Evolutionary conservation across 1,140 invertebrate genomes (phyloP), one percentile per base, ranked within the genome.

Genomic region (Hirudo medicinalis): DNA sequence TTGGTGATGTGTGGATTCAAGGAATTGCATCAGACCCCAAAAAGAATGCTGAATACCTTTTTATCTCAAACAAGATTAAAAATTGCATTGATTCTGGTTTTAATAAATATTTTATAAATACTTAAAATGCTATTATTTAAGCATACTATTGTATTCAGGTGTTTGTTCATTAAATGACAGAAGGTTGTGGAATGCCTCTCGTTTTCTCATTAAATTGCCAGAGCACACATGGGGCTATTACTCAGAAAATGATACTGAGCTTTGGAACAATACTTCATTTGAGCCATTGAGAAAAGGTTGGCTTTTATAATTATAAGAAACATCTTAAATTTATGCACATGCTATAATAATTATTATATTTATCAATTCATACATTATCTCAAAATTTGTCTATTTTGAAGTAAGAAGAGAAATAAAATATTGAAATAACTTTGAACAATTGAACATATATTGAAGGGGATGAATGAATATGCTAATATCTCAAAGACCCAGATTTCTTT

Each of bases 1-100:
- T 80, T 15, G 78, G 79, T n/a, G 79, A 80, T 73, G 79, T 78
- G 0, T 80, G 79, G 79, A 79, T 80, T 60, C 76, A 78, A 71
- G 79, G 79, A 25, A 75, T 78, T 20, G 70, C 77, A 27, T 79
- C 78, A 13, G 79, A 80, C 68, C 79, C 79, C 36, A 72, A 69
- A 69, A 80, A 80, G 72, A 68, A 74, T 49, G 74, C 78, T 20
- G 72, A 74, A 70, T 77, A 76, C 53, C 71, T 78, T 71, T 75
- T 74, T 19, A 73, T 78, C 25, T 73, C 76, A 40, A 75, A 76
- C 70, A 75, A 71, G 0, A 74, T 75, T 67, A 55, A 74, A 67
- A 57, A 72, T 54, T 78, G 78, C 72, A 32, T 78, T 19, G 22
- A 67, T 22, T 57, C 29, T 29, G 63, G 72, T 74, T 63, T 49